Evolutionary conservation across 2,888 invertebrate species (phyloP).

Genomic region (Xanthorhoe spadicearia): DNA sequence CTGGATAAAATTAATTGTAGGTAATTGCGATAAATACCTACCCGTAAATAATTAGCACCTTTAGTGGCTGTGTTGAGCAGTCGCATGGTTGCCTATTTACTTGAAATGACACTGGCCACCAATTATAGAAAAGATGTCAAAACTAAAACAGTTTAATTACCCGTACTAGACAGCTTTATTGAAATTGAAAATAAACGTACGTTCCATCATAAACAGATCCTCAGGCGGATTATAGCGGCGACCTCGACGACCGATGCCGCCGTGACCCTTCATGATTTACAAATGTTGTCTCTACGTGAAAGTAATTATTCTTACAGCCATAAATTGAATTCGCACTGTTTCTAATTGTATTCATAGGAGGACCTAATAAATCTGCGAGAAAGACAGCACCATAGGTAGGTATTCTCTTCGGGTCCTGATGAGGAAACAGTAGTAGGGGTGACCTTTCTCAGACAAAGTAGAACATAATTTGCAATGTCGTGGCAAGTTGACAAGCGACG

Average conservation of each 20-base stretch:
- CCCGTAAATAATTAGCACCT: no score
- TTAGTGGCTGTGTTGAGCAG: no score
- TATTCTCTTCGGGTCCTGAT: slow-evolving; percentile 18
- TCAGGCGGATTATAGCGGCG: slow-evolving; percentile 58
- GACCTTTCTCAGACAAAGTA: slow-evolving; percentile 45
- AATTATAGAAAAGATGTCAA: no score
- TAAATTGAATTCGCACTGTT: slow-evolving; percentile 57
- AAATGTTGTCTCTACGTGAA: slow-evolving; percentile 68
- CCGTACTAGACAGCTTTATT: slow-evolving; percentile 66
- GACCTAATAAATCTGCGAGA: slow-evolving; percentile 18
- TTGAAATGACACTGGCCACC: no score
- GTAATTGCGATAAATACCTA: no score
- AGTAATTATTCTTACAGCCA: slow-evolving; percentile 63
- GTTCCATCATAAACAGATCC: slow-evolving; percentile 62
- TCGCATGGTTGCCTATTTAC: no score
- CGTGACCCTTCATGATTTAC: slow-evolving; percentile 66
- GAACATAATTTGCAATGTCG: slow-evolving; percentile 48
- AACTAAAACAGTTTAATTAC: slow-evolving; percentile 52
- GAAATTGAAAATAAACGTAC: slow-evolving; percentile 55
- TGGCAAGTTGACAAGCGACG: slow-evolving; percentile 47
- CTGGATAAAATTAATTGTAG: no score
- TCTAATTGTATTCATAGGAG: slow-evolving; percentile 35
- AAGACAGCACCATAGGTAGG: slow-evolving; percentile 18
- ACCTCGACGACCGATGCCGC: slow-evolving; percentile 50
- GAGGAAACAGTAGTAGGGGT: slow-evolving; percentile 30